These are phyloP conservation scores for Ceratitis capitata DNA, from an alignment of 1,140 invertebrate species.

Conservation along the genomic window DNA sequence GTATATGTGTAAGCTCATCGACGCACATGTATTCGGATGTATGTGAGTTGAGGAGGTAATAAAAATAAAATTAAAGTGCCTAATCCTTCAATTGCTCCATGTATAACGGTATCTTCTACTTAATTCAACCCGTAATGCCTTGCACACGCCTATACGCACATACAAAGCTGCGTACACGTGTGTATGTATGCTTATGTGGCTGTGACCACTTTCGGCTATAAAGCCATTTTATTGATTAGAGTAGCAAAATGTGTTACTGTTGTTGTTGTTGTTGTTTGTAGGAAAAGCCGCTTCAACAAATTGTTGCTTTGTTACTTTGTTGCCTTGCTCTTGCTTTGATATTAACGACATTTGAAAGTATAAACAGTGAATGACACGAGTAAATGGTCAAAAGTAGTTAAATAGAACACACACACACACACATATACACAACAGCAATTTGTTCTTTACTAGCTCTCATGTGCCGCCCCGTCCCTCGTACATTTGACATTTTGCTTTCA, in stretches of 20 bases:
- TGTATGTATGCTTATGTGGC: background rate
- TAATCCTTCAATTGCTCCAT: background rate
- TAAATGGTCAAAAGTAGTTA: background rate
- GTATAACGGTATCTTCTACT: background rate
- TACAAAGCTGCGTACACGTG: no score
- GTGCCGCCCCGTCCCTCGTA: background rate
- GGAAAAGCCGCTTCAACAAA: background rate
- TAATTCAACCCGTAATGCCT: background rate
- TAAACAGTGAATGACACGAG: background rate
- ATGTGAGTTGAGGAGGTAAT: no score
- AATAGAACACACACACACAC: background rate
- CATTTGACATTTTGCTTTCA: conserved; percentile 4
- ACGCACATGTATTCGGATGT: no score
- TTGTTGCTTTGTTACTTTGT: background rate
- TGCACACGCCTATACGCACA: background rate
- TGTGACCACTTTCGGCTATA: no score
- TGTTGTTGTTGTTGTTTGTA: no score
- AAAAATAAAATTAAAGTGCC: conserved; percentile 7
- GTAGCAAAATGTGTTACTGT: background rate
- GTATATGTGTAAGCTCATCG: no score
- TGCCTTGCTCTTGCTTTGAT: no score
- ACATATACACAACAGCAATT: background rate
- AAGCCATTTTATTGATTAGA: background rate
- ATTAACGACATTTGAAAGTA: background rate
- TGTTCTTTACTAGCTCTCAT: background rate